Conservation (phyloP, 2,888 invertebrate species). For the Tipula confusa region DNA sequence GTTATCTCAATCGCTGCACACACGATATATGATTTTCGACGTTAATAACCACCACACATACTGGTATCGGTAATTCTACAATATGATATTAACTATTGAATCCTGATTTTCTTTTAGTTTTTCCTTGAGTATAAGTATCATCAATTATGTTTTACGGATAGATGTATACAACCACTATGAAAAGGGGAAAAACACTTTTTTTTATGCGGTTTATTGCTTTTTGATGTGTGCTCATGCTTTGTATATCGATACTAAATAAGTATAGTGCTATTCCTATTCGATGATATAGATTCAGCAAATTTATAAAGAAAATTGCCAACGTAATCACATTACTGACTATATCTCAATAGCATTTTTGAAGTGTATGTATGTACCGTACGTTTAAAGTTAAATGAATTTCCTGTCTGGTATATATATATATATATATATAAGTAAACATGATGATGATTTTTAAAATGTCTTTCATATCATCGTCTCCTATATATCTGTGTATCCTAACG, state of each 20-base stretch:
- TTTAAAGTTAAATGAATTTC: background rate
- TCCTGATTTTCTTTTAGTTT: background rate
- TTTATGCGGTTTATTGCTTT: background rate
- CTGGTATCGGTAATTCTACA: background rate
- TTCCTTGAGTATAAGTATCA: background rate
- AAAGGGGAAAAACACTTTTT: background rate
- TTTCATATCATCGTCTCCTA: background rate
- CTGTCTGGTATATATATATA: background rate
- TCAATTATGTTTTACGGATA: background rate
- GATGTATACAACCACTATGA: background rate
- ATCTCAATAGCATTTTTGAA: background rate
- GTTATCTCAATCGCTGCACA: constrained; percentile 15
- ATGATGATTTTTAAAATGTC: background rate
- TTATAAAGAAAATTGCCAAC: background rate
- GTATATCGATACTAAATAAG: background rate
- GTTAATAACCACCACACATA: background rate
- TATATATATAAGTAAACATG: background rate
- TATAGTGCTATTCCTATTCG: background rate
- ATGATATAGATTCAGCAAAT: background rate
- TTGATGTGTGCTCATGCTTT: background rate
- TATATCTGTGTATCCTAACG: background rate
- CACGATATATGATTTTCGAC: background rate
- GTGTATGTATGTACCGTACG: background rate
- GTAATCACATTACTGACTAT: background rate
- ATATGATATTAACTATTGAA: background rate